Evolutionary conservation across 2,888 invertebrate genomes (phyloP).

Genomic region (Portevinia maculata): DNA sequence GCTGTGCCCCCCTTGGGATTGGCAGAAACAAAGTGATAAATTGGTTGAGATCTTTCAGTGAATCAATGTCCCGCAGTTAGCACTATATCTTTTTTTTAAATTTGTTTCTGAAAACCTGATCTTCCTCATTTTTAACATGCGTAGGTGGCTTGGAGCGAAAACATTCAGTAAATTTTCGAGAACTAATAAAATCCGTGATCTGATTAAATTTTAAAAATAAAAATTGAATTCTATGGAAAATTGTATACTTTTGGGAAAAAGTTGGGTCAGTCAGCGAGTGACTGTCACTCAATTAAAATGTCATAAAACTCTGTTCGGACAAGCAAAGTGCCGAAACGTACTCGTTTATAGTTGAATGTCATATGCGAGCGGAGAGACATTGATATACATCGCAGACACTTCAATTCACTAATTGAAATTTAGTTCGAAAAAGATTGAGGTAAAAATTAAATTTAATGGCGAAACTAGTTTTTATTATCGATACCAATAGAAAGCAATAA

Average conservation of each 20-base stretch:
- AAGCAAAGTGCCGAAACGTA: not conserved
- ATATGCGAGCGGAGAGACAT: conserved; percentile 12
- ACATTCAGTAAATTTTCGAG: not conserved
- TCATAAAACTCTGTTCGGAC: conserved; percentile 5
- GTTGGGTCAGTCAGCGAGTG: conserved; percentile 3
- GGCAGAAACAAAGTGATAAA: not conserved
- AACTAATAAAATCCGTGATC: not conserved
- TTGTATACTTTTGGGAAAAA: conserved; percentile 8
- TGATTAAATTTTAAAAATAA: conserved; percentile 10
- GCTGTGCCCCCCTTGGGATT: not conserved
- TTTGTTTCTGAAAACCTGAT: conserved; percentile 2
- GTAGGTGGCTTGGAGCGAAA: not conserved
- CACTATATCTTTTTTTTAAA: not conserved
- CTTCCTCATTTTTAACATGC: not conserved
- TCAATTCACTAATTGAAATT: conserved; percentile 55
- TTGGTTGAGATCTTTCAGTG: not conserved
- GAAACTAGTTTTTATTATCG: conserved; percentile 2
- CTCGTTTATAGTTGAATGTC: not conserved
- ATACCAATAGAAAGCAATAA: conserved; percentile 13
- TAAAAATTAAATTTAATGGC: not conserved
- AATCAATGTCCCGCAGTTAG: conserved; percentile 3
- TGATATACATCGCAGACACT: conserved; percentile 56
- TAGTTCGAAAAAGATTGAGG: conserved; percentile 13
- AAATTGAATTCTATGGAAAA: not conserved
- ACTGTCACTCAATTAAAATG: conserved; percentile 5